Evolutionary conservation across 2,797 vertebrate genomes (phyloP).

Genomic region (Luscinia luscinia): DNA sequence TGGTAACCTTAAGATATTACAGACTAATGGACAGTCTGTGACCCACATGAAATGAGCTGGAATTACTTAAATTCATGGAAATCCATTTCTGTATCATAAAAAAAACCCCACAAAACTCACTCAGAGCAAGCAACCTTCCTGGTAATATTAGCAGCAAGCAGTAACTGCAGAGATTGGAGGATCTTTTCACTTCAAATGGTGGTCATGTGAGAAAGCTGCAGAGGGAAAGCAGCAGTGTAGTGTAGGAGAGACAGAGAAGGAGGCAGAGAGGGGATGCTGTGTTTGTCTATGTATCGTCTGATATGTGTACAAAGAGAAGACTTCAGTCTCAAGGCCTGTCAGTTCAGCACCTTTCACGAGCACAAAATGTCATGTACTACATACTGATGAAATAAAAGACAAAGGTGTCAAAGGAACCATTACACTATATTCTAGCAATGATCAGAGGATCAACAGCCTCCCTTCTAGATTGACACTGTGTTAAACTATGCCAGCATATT

Average conservation of each 20-base stretch:
- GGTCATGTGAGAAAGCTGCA: background rate
- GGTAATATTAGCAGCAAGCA: background rate
- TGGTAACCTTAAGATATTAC: constrained; percentile 26
- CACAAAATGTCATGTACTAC: constrained; percentile 70
- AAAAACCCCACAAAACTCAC: background rate
- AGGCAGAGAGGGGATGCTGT: constrained; percentile 29
- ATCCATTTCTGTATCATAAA: background rate
- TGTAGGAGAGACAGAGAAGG: background rate
- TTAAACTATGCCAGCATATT: constrained; percentile 45
- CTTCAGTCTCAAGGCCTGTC: constrained; percentile 68
- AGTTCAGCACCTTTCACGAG: constrained; percentile 71
- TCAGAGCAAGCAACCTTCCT: background rate
- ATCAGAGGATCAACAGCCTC: constrained; percentile 65
- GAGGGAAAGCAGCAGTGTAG: background rate
- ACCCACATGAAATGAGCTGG: constrained; percentile 13
- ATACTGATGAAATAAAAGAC: constrained; percentile 70
- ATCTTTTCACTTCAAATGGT: constrained; percentile 33
- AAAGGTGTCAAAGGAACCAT: constrained; percentile 72
- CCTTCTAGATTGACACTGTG: constrained; percentile 54
- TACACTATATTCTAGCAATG: constrained; percentile 62
- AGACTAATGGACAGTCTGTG: constrained; percentile 3
- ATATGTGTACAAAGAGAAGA: constrained; percentile 69
- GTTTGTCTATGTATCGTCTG: constrained; percentile 52
- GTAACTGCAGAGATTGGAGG: background rate
- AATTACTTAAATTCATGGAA: constrained; percentile 34